Percentiles rank a stretch among this genome's conserved stretches.
Evolutionary conservation across 2,888 invertebrate species (phyloP).

Genomic region (Eupsilia transversa): DNA sequence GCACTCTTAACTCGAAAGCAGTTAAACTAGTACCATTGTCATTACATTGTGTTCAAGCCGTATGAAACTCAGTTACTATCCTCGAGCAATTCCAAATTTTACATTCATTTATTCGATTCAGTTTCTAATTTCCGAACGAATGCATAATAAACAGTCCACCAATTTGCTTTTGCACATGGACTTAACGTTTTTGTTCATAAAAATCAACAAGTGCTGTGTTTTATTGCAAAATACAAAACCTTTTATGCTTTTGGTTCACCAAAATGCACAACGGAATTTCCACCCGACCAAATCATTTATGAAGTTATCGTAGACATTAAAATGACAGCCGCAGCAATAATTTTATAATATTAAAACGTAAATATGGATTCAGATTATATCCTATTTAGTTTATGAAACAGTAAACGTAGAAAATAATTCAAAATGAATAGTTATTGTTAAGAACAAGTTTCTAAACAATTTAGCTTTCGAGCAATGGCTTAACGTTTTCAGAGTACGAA

Average conservation of each 20-base stretch:
- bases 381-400: too few relatives aligned
- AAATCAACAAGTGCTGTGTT: conserved; percentile 31
- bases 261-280: conserved; percentile 28
- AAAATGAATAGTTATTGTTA: too few relatives aligned
- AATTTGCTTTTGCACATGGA: conserved; percentile 23
- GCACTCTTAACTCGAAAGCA: neutral
- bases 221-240: conserved; percentile 19
- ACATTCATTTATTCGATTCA: conserved; percentile 44
- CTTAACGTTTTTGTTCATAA: conserved; percentile 14
- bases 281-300: neutral
- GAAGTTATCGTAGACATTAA: neutral
- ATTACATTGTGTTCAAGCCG: conserved; percentile 14
- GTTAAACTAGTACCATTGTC: conserved; percentile 1
- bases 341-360: neutral
- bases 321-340: neutral
- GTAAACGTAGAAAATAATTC: too few relatives aligned
- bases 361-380: too few relatives aligned
- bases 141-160: conserved; percentile 50
- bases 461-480: too few relatives aligned
- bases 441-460: too few relatives aligned
- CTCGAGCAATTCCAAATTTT: conserved; percentile 32
- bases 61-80: conserved; percentile 13
- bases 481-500: too few relatives aligned
- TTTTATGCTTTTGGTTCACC: conserved; percentile 14
- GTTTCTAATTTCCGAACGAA: conserved; percentile 43